Conservation (phyloP, 2,797 vertebrate species). For the Lepilemur septentrionalis region DNA sequence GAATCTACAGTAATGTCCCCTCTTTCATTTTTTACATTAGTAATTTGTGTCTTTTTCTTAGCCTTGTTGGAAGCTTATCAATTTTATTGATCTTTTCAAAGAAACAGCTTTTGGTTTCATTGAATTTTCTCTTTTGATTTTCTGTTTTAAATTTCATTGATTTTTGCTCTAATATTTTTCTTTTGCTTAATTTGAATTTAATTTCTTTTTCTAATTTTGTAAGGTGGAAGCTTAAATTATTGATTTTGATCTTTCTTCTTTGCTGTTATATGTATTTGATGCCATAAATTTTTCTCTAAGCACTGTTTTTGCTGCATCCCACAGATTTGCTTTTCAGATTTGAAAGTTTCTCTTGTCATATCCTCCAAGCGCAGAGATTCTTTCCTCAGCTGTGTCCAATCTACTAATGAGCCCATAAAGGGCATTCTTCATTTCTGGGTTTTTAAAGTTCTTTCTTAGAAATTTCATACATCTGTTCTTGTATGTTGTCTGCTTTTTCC, state of each 20-base stretch:
- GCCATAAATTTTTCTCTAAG: not conserved
- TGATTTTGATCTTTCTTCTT: not conserved
- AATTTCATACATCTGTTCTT: not conserved
- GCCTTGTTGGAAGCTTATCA: not conserved
- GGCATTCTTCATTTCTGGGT: not conserved
- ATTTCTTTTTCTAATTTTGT: not conserved
- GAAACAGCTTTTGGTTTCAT: not conserved
- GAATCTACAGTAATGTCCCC: not conserved
- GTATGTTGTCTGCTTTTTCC: not conserved
- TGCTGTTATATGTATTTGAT: not conserved
- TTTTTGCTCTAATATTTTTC: not conserved
- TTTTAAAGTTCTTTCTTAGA: not conserved
- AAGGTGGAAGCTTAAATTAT: not conserved
- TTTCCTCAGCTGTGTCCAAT: not conserved
- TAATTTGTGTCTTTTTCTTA: not conserved
- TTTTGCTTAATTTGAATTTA: not conserved
- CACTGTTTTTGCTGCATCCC: not conserved
- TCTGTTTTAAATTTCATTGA: not conserved
- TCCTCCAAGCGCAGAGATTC: not conserved
- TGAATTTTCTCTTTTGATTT: not conserved
- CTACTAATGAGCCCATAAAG: not conserved
- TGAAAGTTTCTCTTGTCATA: not conserved
- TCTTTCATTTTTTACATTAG: not conserved
- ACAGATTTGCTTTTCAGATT: not conserved
- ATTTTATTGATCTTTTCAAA: not conserved